These are phyloP conservation scores for Hydrotaea cyrtoneurina DNA, from an alignment of 2,888 invertebrate genomes.

Conservation along the genomic window DNA sequence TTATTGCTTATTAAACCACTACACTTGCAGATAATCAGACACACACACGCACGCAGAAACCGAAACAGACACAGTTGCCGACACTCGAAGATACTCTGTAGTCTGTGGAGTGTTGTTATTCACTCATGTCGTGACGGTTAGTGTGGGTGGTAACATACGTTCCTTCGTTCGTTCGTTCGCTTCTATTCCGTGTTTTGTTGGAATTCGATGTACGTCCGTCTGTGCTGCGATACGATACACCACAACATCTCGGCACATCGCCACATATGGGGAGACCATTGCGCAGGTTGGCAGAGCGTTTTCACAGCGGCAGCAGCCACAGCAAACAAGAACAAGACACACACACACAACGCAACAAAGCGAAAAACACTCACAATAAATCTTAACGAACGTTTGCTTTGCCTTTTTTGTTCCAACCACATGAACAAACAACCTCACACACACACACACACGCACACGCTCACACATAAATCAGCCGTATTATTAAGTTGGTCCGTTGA, in stretches of 20 bases:
- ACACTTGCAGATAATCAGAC: not conserved
- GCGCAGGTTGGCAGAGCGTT: conserved; percentile 64
- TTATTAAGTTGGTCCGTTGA: conserved; percentile 6
- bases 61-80: not conserved
- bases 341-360: not conserved
- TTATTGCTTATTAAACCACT: conserved; percentile 51
- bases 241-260: not conserved
- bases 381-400: conserved; percentile 24
- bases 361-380: conserved; percentile 27
- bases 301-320: conserved; percentile 17
- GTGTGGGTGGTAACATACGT: conserved; percentile 66
- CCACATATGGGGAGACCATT: conserved; percentile 53
- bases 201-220: conserved; percentile 39
- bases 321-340: conserved; percentile 30
- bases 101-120: conserved; percentile 2
- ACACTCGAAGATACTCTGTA: not conserved
- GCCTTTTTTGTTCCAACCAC: conserved; percentile 8
- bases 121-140: conserved; percentile 32
- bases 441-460: not conserved
- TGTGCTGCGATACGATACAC: not conserved
- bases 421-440: conserved; percentile 10
- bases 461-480: not conserved
- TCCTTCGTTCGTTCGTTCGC: conserved; percentile 15
- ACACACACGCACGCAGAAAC: not conserved
- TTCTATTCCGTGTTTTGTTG: conserved; percentile 31